Evolutionary conservation across 2,797 vertebrate genomes (phyloP), one percentile per base, ranked within the genome.

Genomic region (Enteromius fasciolatus): DNA sequence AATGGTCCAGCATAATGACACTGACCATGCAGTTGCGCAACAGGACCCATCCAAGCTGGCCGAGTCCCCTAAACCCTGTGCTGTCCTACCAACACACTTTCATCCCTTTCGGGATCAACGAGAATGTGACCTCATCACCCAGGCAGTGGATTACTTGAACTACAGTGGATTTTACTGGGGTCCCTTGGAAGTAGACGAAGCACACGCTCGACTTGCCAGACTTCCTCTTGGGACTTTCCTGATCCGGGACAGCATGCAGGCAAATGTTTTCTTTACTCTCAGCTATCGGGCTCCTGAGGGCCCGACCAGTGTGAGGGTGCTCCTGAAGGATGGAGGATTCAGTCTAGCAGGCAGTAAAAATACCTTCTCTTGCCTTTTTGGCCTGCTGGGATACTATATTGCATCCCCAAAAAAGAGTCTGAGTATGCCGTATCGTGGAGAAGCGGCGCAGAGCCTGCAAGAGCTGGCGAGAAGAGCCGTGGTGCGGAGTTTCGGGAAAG

Each of bases 101-200:
- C 94, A 92, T 76, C 94, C 95, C 5, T 99, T 98, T 90, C 94
- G 94, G 84, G 95, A 95, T 0, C 88, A 93, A 5, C 93, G 88
- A 0, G 96, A 99, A 78, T 97, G 96, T 63, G 89, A 90, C 33
- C 93, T 96, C 83, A 97, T 99, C 90, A 95, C 90, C n/a, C 90
- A 84, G 59, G 93, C 97, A 9, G 95, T 94, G 86, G 90, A 90
- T 33, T 93, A 96, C 90, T 93, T 99, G 76, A 95, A 94, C 7
- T 93, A 94, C 86, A 96, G 96, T n/a, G 96, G 96, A 28, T 99
- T 96, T 91, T 99, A 99, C 90, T 99, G 97, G 97, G 97, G 96
- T 0, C 92, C 97, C 0, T 92, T 98, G 91, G 92, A 93, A 2
- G 97, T 98, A 91, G 95, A 90, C 36, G 93, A 94, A 11, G 97